Percentiles rank a stretch among this genome's conserved stretches.
Conservation (phyloP, 2,797 vertebrate species). For the Platalea minor region DNA sequence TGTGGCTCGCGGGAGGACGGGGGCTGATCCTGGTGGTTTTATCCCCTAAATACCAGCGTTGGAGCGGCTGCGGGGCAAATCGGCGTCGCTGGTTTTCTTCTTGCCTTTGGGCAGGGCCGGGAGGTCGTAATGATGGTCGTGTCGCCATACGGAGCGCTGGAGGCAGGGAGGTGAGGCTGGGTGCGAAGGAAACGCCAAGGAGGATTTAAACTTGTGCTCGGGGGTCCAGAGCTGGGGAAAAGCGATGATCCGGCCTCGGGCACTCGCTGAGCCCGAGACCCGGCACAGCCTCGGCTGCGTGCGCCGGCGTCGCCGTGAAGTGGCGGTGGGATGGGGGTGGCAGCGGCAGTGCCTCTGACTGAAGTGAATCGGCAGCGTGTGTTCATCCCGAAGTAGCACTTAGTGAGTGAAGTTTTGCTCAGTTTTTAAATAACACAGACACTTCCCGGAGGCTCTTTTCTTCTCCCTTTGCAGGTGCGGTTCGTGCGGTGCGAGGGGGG, state of each 20-base stretch:
- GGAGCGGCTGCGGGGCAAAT: fast-evolving
- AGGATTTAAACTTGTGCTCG: background rate
- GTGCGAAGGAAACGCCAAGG: background rate
- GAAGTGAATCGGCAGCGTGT: background rate
- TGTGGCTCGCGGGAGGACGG: fast-evolving
- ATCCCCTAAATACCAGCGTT: background rate
- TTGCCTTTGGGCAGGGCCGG: fast-evolving
- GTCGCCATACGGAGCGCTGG: background rate
- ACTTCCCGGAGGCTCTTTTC: background rate
- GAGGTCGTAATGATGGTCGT: background rate
- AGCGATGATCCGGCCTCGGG: background rate
- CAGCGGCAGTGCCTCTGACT: background rate
- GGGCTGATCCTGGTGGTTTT: background rate
- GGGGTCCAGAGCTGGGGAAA: background rate
- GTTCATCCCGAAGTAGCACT: constrained; percentile 55
- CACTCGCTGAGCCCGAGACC: background rate
- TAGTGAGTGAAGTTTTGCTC: constrained; percentile 50
- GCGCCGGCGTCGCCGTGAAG: background rate
- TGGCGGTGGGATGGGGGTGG: background rate
- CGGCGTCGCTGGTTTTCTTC: background rate
- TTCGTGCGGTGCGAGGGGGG: background rate
- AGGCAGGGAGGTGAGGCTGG: background rate
- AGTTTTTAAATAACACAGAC: background rate
- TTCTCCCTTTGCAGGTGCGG: background rate
- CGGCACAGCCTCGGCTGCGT: background rate